A percentile compares a stretch with the other conserved stretches of the same genome.
These are phyloP conservation scores for Noctua janthe DNA, from an alignment of 2,888 invertebrate species.

Conservation along the genomic window DNA sequence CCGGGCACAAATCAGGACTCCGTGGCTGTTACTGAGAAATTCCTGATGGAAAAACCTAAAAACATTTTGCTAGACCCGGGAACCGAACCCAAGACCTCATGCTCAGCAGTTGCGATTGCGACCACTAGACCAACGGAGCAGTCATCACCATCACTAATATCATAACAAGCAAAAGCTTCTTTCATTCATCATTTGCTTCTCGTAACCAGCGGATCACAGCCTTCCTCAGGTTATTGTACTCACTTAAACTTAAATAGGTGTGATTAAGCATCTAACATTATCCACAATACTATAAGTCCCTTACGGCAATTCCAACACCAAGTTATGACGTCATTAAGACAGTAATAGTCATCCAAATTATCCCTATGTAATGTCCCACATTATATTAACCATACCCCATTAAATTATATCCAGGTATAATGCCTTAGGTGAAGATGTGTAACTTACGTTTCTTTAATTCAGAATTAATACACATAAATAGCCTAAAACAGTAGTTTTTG, in stretches of 20 bases:
- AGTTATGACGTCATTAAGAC: slow-evolving; percentile 51
- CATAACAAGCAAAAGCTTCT: no score
- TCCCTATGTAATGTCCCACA: slow-evolving; percentile 33
- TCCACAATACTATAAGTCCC: slow-evolving; percentile 28
- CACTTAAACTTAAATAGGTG: background rate
- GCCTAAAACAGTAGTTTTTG: no score
- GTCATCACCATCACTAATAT: no score
- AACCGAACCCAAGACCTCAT: no score
- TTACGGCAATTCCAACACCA: slow-evolving; percentile 30
- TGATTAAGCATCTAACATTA: background rate
- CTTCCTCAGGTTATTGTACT: background rate
- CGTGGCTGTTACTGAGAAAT: no score
- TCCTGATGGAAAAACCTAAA: no score
- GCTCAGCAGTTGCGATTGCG: no score
- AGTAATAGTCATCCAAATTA: slow-evolving; percentile 43
- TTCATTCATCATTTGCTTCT: background rate
- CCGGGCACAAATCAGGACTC: no score
- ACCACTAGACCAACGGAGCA: no score
- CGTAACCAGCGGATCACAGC: background rate
- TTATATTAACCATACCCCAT: slow-evolving; percentile 27
- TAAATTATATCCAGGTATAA: slow-evolving; percentile 19
- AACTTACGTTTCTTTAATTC: background rate
- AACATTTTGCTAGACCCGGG: no score
- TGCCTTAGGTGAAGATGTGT: background rate
- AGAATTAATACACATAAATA: no score